These are phyloP conservation scores for Paraescarpia echinospica DNA, from an alignment of 1,140 invertebrate species.

Conservation along the genomic window DNA sequence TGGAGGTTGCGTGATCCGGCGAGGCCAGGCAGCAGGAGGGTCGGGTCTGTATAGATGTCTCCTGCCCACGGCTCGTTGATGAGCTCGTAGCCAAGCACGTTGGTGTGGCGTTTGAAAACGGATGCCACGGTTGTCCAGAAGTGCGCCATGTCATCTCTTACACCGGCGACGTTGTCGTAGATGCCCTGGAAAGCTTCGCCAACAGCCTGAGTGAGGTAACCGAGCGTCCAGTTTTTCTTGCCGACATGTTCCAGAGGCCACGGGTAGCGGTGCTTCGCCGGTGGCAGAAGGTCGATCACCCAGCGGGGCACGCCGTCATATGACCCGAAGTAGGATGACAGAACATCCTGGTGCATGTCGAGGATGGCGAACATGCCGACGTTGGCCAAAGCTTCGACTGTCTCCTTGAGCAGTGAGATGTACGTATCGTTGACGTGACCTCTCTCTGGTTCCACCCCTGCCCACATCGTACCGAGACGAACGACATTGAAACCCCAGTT, in stretches of 20 bases:
- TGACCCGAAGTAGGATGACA: constrained; percentile 31
- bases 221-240: constrained; percentile 27
- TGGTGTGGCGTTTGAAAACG: constrained; percentile 30
- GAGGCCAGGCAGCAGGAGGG: constrained; percentile 37
- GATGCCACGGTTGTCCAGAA: constrained; percentile 38
- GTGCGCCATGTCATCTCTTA: constrained; percentile 27
- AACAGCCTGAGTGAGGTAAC: constrained; percentile 38
- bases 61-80: constrained; percentile 48
- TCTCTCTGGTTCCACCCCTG: constrained; percentile 33
- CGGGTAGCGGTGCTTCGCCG: constrained; percentile 32
- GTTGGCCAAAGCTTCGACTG: constrained; percentile 33
- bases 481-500: constrained; percentile 43
- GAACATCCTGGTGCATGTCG: constrained; percentile 44
- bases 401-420: constrained; percentile 33
- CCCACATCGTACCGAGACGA: constrained; percentile 42
- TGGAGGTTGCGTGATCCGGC: constrained; percentile 37
- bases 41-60: constrained; percentile 35
- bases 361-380: constrained; percentile 40
- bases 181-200: constrained; percentile 39
- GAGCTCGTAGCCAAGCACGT: constrained; percentile 41
- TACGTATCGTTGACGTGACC: constrained; percentile 37
- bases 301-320: constrained; percentile 45
- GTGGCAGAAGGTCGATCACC: constrained; percentile 36
- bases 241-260: constrained; percentile 36
- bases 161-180: constrained; percentile 36